Percentiles rank a stretch among this genome's conserved stretches.
Evolutionary conservation across 2,888 invertebrate species (phyloP).

Genomic region (Orchesellides sinensis): DNA sequence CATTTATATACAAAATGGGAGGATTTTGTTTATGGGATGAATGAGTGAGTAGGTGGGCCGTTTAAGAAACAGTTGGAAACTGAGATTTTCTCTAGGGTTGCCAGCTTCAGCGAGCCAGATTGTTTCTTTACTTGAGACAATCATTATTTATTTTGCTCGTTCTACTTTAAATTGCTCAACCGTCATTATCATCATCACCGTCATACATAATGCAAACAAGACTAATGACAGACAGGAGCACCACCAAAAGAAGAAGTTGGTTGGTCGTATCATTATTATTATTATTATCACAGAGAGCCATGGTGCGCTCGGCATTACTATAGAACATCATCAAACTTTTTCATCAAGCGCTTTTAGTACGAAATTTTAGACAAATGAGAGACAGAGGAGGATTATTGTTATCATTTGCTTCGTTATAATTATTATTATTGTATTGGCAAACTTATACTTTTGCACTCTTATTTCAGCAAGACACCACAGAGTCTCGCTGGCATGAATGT

Average conservation of each 20-base stretch:
- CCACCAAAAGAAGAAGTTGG: background rate
- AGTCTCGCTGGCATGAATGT: background rate
- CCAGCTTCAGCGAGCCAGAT: too few species aligned
- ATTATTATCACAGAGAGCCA: too few species aligned
- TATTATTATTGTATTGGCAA: conserved; percentile 16
- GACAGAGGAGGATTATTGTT: conserved; percentile 16
- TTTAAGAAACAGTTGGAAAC: conserved; percentile 7
- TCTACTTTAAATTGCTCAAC: conserved; percentile 22
- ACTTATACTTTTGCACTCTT: too few species aligned
- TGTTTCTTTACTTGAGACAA: background rate
- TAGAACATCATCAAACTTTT: conserved; percentile 20
- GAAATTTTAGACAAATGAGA: background rate
- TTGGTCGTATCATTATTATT: too few species aligned
- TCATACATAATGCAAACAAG: conserved; percentile 16
- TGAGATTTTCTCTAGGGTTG: conserved; percentile 21
- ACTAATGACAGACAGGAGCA: background rate
- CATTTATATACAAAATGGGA: background rate
- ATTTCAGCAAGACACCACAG: too few species aligned
- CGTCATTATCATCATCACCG: conserved; percentile 8
- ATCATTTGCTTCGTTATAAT: conserved; percentile 15
- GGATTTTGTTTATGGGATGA: background rate
- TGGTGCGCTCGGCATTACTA: background rate
- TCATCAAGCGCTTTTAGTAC: background rate
- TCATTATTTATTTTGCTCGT: conserved; percentile 25
- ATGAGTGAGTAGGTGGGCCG: background rate